Conservation (phyloP, 2,113 vertebrate genomes). For the Megaceryle maxima region DNA sequence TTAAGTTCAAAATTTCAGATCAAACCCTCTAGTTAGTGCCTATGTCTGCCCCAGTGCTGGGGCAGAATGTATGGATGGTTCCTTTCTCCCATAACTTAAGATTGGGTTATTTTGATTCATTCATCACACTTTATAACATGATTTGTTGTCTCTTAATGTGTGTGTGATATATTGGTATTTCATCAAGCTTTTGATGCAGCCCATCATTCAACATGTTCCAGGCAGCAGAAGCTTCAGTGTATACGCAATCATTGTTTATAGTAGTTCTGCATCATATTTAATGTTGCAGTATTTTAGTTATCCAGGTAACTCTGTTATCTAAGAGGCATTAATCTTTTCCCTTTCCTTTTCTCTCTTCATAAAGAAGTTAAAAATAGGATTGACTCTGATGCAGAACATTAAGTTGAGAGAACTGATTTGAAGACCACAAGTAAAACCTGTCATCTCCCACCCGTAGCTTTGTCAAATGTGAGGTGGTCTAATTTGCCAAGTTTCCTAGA, state of each 20-base stretch:
- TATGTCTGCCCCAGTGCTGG: background rate
- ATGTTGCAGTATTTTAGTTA: background rate
- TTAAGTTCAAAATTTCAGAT: background rate
- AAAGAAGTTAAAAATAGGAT: conserved; percentile 7
- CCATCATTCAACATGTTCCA: conserved; percentile 18
- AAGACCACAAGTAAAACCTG: background rate
- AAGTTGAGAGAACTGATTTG: conserved; percentile 6
- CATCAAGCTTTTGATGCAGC: conserved; percentile 7
- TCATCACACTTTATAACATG: background rate
- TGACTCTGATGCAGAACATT: background rate
- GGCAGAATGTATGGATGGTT: background rate
- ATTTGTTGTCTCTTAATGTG: background rate
- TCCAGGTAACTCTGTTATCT: conserved; percentile 1
- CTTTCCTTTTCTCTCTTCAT: conserved; percentile 12
- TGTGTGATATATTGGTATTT: conserved; percentile 14
- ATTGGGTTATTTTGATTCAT: background rate
- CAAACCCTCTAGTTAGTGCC: background rate
- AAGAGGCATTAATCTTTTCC: background rate
- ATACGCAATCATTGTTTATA: background rate
- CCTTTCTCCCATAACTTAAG: background rate
- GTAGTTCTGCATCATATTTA: background rate
- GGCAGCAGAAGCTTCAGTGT: background rate
- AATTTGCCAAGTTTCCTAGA: background rate
- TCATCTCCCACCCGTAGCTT: conserved; percentile 14
- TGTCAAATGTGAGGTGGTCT: background rate